phyloP scores from a whole-genome alignment of 1,140 invertebrate genomes.

The Aplysia californica region DNA sequence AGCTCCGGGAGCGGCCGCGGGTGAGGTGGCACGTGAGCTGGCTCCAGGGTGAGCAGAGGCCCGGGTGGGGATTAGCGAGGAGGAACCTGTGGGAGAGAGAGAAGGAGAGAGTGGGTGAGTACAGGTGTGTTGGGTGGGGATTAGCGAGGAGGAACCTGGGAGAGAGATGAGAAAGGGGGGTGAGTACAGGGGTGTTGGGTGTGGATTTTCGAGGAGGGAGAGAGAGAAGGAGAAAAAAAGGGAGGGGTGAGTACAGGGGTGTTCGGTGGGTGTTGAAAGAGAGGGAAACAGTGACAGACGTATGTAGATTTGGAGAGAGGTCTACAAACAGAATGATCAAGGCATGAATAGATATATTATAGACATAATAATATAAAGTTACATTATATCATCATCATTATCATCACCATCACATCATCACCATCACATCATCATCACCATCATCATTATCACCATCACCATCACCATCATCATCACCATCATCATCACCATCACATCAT shows the following conservation, averaged over 20 bases:
- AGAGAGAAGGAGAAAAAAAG: constrained; percentile 3
- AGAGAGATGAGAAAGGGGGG: neutral
- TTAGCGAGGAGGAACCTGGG: neutral
- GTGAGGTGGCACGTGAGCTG: constrained; percentile 1
- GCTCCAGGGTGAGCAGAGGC: constrained; percentile 2
- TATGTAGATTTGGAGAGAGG: neutral
- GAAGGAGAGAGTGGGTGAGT: neutral
- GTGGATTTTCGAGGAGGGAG: neutral
- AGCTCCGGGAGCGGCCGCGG: constrained; percentile 55
- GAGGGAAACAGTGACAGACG: neutral
- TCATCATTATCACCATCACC: constrained; percentile 14
- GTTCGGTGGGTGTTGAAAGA: neutral
- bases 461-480: constrained; percentile 19
- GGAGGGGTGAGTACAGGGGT: neutral
- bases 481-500: too few species aligned
- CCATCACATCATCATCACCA: too few species aligned
- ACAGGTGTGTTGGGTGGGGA: neutral
- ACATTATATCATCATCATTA: neutral
- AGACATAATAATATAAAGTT: neutral
- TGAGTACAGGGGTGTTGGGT: neutral
- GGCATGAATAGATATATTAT: neutral
- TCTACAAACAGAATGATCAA: neutral
- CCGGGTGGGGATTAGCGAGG: constrained; percentile 19
- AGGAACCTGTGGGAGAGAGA: neutral
- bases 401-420: too few species aligned